A percentile compares a stretch with the other conserved stretches of the same genome.
Conservation (phyloP, 2,888 invertebrate genomes). For the Bugulina stolonifera region DNA sequence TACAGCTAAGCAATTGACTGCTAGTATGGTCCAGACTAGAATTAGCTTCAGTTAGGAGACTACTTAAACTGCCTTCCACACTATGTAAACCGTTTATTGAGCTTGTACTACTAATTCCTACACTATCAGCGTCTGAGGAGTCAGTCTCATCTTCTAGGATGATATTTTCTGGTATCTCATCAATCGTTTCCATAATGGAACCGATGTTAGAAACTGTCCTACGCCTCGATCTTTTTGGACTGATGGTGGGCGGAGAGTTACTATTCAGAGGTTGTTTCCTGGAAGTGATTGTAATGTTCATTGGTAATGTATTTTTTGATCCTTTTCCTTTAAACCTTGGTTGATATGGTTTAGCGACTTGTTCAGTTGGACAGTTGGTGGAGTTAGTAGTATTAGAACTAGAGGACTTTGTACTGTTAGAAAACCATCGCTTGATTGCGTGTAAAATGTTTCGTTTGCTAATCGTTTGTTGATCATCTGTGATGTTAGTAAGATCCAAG, state of each 20-base stretch:
- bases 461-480: not conserved
- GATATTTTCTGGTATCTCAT: slow-evolving; percentile 14
- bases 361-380: not conserved
- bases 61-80: not conserved
- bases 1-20: not conserved
- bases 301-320: not conserved
- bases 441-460: slow-evolving; percentile 3
- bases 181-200: slow-evolving; percentile 19
- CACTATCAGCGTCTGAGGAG: not conserved
- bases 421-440: slow-evolving; percentile 5
- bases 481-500: not conserved
- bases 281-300: not conserved
- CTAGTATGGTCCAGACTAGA: too few species aligned
- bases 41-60: not conserved
- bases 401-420: not conserved
- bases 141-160: not conserved
- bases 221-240: not conserved
- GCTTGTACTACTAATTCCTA: not conserved
- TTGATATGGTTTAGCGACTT: not conserved
- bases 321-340: not conserved
- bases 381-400: not conserved
- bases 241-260: slow-evolving; percentile 4
- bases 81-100: not conserved
- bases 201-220: slow-evolving; percentile 9
- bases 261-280: not conserved